phyloP scores from a whole-genome alignment of 2,888 invertebrate genomes.

The Apamea epomidion region DNA sequence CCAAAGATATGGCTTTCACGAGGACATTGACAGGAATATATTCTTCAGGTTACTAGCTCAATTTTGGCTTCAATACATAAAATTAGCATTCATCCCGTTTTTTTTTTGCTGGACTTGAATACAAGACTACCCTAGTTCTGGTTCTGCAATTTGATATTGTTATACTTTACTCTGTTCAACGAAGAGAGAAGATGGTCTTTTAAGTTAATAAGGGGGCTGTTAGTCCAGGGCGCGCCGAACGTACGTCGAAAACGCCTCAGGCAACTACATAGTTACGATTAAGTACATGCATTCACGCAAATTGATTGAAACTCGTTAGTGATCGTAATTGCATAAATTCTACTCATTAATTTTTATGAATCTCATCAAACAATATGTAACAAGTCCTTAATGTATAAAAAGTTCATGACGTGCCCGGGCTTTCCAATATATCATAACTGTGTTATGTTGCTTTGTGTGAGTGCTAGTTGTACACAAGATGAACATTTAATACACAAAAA shows the following conservation, averaged over 20 bases:
- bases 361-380: background rate
- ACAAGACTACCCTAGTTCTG: background rate
- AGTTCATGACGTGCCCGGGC: too few species aligned
- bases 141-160: too few species aligned
- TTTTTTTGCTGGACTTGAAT: background rate
- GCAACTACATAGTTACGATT: background rate
- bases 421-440: background rate
- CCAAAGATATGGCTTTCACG: slow-evolving; percentile 19
- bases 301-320: slow-evolving; percentile 1
- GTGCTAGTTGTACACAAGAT: background rate
- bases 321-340: background rate
- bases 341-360: background rate
- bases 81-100: background rate
- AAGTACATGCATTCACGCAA: background rate
- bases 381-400: background rate
- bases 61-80: slow-evolving; percentile 11
- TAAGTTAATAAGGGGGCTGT: background rate
- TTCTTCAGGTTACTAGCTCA: slow-evolving; percentile 1
- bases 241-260: too few species aligned
- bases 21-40: slow-evolving; percentile 1
- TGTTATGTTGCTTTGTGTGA: background rate
- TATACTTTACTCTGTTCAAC: too few species aligned
- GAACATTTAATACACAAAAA: background rate
- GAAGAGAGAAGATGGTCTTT: too few species aligned
- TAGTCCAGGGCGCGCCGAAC: background rate